A percentile compares a stretch with the other conserved stretches of the same genome.
Conservation (phyloP, 1,140 invertebrate species). For the Ptiloglossa arizonensis region DNA sequence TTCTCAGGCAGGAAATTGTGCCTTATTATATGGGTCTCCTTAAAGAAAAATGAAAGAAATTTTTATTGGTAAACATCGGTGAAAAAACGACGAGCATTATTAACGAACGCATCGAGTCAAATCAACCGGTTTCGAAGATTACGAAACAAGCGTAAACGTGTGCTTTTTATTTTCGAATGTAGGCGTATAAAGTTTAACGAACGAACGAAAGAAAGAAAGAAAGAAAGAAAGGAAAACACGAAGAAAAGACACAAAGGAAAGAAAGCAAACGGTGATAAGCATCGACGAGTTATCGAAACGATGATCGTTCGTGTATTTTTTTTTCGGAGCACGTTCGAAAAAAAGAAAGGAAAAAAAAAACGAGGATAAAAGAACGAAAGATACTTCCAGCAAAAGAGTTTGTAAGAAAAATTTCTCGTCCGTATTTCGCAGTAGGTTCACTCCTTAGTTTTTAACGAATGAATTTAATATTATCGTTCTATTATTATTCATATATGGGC, state of each 20-base stretch:
- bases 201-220: neutral
- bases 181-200: constrained; percentile 10
- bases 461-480: constrained; percentile 42
- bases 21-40: constrained; percentile 62
- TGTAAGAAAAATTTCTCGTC: constrained; percentile 36
- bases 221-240: neutral
- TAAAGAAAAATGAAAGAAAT: constrained; percentile 8
- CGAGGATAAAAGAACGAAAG: neutral
- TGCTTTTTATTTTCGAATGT: constrained; percentile 38
- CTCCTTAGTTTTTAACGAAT: constrained; percentile 51
- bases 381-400: neutral
- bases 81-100: constrained; percentile 42
- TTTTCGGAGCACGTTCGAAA: neutral
- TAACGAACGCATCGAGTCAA: constrained; percentile 23
- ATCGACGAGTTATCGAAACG: constrained; percentile 3
- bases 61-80: constrained; percentile 43
- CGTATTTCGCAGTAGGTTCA: constrained; percentile 37
- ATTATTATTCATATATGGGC: constrained; percentile 13
- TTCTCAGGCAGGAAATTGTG: constrained; percentile 64
- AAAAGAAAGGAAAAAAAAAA: no score
- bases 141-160: constrained; percentile 12
- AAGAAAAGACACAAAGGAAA: no score
- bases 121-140: constrained; percentile 28
- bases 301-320: constrained; percentile 33
- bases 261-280: constrained; percentile 9